Evolutionary conservation across 1,140 invertebrate species (phyloP).

Genomic region (Brachystomella parvula): DNA sequence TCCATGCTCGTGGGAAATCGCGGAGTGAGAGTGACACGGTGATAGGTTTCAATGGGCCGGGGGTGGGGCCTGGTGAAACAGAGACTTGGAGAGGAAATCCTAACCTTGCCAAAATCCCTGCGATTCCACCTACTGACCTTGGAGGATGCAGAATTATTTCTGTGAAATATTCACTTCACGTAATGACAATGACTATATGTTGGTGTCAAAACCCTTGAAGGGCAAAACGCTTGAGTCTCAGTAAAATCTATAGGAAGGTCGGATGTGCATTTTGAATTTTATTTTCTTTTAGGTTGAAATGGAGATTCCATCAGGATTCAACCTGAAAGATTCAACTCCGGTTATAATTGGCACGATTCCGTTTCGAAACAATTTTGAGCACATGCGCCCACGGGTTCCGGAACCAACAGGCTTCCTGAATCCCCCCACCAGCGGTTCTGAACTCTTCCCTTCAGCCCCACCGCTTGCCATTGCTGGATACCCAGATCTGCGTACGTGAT

Average conservation of each 20-base stretch:
- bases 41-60: background rate
- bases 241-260: too few relatives aligned
- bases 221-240: background rate
- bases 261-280: too few relatives aligned
- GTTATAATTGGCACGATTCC: slow-evolving; percentile 7
- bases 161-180: background rate
- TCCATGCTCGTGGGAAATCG: background rate
- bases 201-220: background rate
- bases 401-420: background rate
- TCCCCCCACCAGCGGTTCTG: background rate
- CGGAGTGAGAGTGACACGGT: background rate
- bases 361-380: background rate
- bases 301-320: background rate
- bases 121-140: background rate
- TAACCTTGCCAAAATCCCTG: background rate
- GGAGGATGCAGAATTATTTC: background rate
- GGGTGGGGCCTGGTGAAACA: background rate
- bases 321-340: background rate
- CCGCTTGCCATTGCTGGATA: background rate
- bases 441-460: background rate
- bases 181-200: background rate
- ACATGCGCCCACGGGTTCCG: background rate
- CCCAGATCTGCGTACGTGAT: background rate
- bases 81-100: background rate
- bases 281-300: background rate